These are phyloP conservation scores for Patella vulgata DNA, from an alignment of 1,140 invertebrate genomes.

Conservation along the genomic window DNA sequence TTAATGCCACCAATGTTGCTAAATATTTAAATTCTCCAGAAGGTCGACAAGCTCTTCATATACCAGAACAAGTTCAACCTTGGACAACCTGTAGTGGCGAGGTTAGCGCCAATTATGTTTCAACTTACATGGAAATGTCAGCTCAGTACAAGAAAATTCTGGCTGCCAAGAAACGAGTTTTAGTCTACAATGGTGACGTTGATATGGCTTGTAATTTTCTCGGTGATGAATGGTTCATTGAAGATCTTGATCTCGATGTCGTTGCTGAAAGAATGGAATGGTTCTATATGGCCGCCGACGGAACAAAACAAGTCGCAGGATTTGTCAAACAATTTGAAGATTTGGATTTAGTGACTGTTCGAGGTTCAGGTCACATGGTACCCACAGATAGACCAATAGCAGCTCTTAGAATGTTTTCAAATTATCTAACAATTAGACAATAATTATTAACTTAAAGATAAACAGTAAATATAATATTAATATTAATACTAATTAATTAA, in stretches of 20 bases:
- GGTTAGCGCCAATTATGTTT: conserved; percentile 50
- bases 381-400: conserved; percentile 70
- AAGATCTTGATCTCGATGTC: conserved; percentile 58
- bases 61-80: conserved; percentile 53
- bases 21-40: conserved; percentile 61
- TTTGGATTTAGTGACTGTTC: conserved; percentile 63
- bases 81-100: conserved; percentile 36
- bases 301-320: conserved; percentile 63
- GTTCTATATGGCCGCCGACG: conserved; percentile 39
- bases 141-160: conserved; percentile 52
- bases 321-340: conserved; percentile 63
- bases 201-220: conserved; percentile 72
- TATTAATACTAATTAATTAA: too few relatives aligned
- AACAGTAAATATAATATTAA: too few relatives aligned
- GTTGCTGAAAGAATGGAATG: conserved; percentile 33
- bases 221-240: conserved; percentile 69
- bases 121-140: conserved; percentile 54
- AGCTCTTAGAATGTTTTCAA: conserved; percentile 62
- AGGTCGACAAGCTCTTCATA: conserved; percentile 67
- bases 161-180: conserved; percentile 56
- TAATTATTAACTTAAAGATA: too few relatives aligned
- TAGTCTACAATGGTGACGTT: conserved; percentile 72
- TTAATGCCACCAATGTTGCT: conserved; percentile 52
- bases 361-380: conserved; percentile 72
- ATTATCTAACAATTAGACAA: conserved; percentile 25